Evolutionary conservation across 2,888 invertebrate genomes (phyloP), one percentile per base, ranked within the genome.

Genomic region (Latheticus oryzae): DNA sequence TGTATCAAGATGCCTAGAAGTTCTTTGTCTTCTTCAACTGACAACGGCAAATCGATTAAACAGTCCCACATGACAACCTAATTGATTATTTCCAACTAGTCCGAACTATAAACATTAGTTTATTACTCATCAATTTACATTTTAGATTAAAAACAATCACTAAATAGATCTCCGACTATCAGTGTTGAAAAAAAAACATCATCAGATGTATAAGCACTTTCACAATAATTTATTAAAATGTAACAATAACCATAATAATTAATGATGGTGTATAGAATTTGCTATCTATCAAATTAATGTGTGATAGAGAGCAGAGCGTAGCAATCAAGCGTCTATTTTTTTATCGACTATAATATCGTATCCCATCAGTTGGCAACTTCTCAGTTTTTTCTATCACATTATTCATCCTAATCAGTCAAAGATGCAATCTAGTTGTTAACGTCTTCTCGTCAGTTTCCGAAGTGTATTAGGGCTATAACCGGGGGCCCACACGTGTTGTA

Each of bases 401-500:
- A 48, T 23, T 50, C 17, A 50, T 37, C 26, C 37, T 26, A 51
- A 51, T 51, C 51, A 52, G 52, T 52, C 52, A 56, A 57, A 52
- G 52, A 58, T 55, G 51, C 58, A 59, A 56, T 52, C 30, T 55
- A 38, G 50, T 52, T 16, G 43, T 37, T 50, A 55, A 45, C 26
- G 21, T 30, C 43, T 33, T 26, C 37, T 52, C 61, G 61, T n/a
- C n/a, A n/a, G 48, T 48, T 51, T 45, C 47, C 42, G 26, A 40
- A 33, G 51, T 35, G 33, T 60, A 53, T 59, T 53, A 61, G 62
- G 60, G 53, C 57, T 38, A 60, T 63, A 63, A 63, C 65, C 59
- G 51, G 64, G 56, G 64, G 65, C 65, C 69, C 67, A 68, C 70
- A 69, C 67, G 70, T 71, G 68, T 70, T 68, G 65, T 52, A 67